Evolutionary conservation across 2,797 vertebrate genomes (phyloP), one percentile per base, ranked within the genome.

Genomic region (Fringilla coelebs): DNA sequence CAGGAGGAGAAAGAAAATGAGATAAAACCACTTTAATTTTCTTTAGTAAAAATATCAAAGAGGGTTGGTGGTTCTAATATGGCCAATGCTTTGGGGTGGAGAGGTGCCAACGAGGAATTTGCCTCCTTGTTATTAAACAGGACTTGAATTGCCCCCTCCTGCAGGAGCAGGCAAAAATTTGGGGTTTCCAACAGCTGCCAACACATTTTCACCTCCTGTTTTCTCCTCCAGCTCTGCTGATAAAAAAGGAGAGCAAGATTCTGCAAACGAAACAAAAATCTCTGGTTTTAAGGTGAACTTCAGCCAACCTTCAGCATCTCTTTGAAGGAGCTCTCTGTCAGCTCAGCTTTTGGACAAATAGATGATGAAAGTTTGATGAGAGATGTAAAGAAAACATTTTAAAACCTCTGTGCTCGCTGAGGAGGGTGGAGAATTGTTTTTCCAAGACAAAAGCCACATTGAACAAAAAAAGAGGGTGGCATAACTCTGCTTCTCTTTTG

Each of bases 351-450:
- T 72, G 74, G 90, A 55, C 73, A 95, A 92, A 73, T 41, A 71
- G 9, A 6, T 0, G 7, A 67, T 89, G 92, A 91, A 94, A 93
- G 87, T 82, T 79, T 1, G 66, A 85, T 96, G 97, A 98, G 84
- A 97, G 95, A 96, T 26, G 74, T 45, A 90, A 96, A 95, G 92
- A 93, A 71, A 96, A 60, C 77, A 75, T 89, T 93, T 94, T 80
- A 70, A 84, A 70, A 91, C 95, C 95, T 89, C 94, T 25, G 54
- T 86, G 80, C 95, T 95, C 52, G 40, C 20, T 9, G 52, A 83
- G 84, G 55, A 96, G 96, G 97, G 97, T 91, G 97, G 97, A 82
- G 97, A 95, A 71, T 61, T 89, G 84, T 95, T 97, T 78, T 93
- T 43, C 75, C 65, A 31, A 61, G 91, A 91, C 94, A 96, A 97